phyloP scores from a whole-genome alignment of 2,113 vertebrate genomes.

The Siniperca chuatsi region DNA sequence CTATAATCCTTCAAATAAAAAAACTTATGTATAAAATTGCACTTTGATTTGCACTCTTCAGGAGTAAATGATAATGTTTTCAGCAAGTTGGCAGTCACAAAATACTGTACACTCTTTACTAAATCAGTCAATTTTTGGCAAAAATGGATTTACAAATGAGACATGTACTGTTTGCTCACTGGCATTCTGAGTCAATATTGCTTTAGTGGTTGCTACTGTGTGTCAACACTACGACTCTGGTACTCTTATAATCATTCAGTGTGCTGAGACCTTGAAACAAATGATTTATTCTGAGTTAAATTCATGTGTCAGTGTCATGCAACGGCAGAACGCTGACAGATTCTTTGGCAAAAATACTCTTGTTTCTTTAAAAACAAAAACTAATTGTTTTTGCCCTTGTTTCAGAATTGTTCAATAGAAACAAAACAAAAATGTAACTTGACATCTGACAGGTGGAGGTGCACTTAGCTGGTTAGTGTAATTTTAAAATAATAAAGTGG shows the following conservation, averaged over 20 bases:
- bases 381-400: too few species aligned
- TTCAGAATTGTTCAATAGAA: too few species aligned
- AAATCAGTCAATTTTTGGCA: conserved; percentile 11
- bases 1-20: neutral
- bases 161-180: conserved; percentile 53
- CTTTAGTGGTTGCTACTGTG: conserved; percentile 43
- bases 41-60: neutral
- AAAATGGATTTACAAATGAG: conserved; percentile 52
- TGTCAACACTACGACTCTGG: conserved; percentile 47
- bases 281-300: conserved; percentile 30
- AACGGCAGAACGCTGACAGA: neutral
- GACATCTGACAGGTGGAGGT: too few species aligned
- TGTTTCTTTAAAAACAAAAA: neutral
- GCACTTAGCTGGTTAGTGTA: too few species aligned
- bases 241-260: conserved; percentile 38
- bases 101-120: conserved; percentile 3
- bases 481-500: too few species aligned
- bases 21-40: conserved; percentile 3
- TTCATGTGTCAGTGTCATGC: conserved; percentile 3
- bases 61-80: conserved; percentile 14
- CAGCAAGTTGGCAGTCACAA: conserved; percentile 21
- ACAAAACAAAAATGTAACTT: too few species aligned
- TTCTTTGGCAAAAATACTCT: neutral
- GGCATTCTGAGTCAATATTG: conserved; percentile 65
- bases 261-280: conserved; percentile 42